A percentile compares a stretch with the other conserved stretches of the same genome.
These are phyloP conservation scores for Lepidurus packardi DNA, from an alignment of 1,140 invertebrate genomes.

Conservation along the genomic window DNA sequence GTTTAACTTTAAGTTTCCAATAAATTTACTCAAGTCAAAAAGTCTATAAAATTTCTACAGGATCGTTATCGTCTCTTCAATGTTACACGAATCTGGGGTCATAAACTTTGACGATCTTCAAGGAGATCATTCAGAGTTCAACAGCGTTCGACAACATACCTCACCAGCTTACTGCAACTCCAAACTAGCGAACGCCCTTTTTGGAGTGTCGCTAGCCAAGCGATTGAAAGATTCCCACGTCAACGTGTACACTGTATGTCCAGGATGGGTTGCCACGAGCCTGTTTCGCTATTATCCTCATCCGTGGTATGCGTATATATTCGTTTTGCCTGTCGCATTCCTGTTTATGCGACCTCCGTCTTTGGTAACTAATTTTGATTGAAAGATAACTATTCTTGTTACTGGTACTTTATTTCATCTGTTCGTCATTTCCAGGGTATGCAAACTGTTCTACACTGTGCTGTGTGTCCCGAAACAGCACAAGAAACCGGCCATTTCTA, in stretches of 20 bases:
- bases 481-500: constrained; percentile 61
- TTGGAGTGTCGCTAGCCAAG: constrained; percentile 57
- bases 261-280: constrained; percentile 76
- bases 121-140: constrained; percentile 49
- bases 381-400: background rate
- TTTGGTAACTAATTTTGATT: constrained; percentile 53
- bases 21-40: background rate
- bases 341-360: constrained; percentile 63
- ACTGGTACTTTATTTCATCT: background rate
- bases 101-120: constrained; percentile 70
- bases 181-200: constrained; percentile 70
- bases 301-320: constrained; percentile 63
- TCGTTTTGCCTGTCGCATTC: constrained; percentile 61
- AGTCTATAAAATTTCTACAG: constrained; percentile 40
- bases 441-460: constrained; percentile 69
- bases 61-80: constrained; percentile 54
- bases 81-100: constrained; percentile 54
- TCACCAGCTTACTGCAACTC: constrained; percentile 65
- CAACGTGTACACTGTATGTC: constrained; percentile 68
- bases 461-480: constrained; percentile 57
- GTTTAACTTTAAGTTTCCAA: constrained; percentile 40
- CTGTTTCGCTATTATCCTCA: constrained; percentile 61
- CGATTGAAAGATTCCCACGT: constrained; percentile 52
- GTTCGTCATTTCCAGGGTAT: constrained; percentile 53
- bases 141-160: constrained; percentile 41